Conservation (phyloP, 1,140 invertebrate genomes). For the Drosophila nikananu region DNA sequence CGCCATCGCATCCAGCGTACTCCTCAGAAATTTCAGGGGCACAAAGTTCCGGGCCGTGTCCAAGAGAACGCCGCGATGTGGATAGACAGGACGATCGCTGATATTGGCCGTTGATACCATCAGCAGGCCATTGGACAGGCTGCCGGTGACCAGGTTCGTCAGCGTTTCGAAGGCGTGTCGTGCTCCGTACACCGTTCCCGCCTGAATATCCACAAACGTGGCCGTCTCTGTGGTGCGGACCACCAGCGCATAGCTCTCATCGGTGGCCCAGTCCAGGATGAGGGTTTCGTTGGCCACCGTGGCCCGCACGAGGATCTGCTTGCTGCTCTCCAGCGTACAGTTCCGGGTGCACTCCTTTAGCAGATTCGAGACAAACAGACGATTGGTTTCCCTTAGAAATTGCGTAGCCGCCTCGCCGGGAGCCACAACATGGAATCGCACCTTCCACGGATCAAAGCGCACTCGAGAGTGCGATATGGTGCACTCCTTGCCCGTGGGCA, state of each 20-base stretch:
- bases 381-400: conserved; percentile 86
- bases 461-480: conserved; percentile 85
- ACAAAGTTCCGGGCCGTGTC: conserved; percentile 93
- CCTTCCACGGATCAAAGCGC: conserved; percentile 86
- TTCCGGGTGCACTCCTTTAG: conserved; percentile 87
- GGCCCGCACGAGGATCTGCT: conserved; percentile 86
- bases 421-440: conserved; percentile 87
- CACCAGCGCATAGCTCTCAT: conserved; percentile 88
- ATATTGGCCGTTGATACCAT: conserved; percentile 86
- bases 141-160: conserved; percentile 88
- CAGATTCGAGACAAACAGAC: conserved; percentile 87
- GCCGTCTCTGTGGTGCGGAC: conserved; percentile 87
- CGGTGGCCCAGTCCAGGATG: conserved; percentile 87
- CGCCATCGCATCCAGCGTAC: conserved; percentile 92
- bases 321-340: conserved; percentile 86
- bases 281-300: conserved; percentile 86
- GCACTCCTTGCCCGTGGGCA: conserved; percentile 87
- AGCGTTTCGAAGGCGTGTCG: conserved; percentile 92
- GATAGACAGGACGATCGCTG: conserved; percentile 89
- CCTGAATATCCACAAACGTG: conserved; percentile 87
- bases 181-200: conserved; percentile 90
- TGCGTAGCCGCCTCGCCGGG: conserved; percentile 85
- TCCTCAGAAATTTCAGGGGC: conserved; percentile 88
- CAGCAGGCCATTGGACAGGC: conserved; percentile 79
- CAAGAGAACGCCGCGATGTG: conserved; percentile 90